These are phyloP conservation scores for Idaea biselata DNA, from an alignment of 2,888 invertebrate genomes.

Conservation along the genomic window DNA sequence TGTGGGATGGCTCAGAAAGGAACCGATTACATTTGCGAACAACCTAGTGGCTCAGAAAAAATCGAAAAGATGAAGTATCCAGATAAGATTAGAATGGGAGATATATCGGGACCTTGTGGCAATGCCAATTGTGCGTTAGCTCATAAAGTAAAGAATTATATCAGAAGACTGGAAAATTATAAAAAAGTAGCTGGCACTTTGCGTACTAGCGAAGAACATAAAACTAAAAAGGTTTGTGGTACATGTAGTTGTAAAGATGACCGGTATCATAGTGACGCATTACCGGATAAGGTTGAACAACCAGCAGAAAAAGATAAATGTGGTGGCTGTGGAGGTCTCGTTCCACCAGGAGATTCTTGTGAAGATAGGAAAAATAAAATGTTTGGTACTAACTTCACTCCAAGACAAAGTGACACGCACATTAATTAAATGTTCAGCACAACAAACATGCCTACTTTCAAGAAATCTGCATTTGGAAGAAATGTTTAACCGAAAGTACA, in stretches of 20 bases:
- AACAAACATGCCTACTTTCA: slow-evolving; percentile 44
- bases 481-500: slow-evolving; percentile 54
- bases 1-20: slow-evolving; percentile 45
- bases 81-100: slow-evolving; percentile 70
- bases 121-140: slow-evolving; percentile 67
- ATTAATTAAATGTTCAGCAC: slow-evolving; percentile 51
- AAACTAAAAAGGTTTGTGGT: slow-evolving; percentile 59
- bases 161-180: slow-evolving; percentile 62
- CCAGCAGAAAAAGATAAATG: neutral
- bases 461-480: slow-evolving; percentile 43
- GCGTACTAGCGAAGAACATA: slow-evolving; percentile 36
- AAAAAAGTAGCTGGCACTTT: slow-evolving; percentile 48
- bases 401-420: slow-evolving; percentile 45
- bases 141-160: slow-evolving; percentile 66
- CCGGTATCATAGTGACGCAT: slow-evolving; percentile 59
- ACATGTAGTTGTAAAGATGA: slow-evolving; percentile 67
- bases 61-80: slow-evolving; percentile 45
- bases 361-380: slow-evolving; percentile 48
- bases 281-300: slow-evolving; percentile 42
- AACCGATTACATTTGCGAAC: slow-evolving; percentile 40
- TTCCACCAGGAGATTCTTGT: slow-evolving; percentile 54
- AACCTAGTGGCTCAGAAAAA: slow-evolving; percentile 26
- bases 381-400: slow-evolving; percentile 50
- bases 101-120: slow-evolving; percentile 71
- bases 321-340: slow-evolving; percentile 47